A percentile compares a stretch with the other conserved stretches of the same genome.
Evolutionary conservation across 2,113 vertebrate species (phyloP).

Genomic region (Malurus alboscapulatus): DNA sequence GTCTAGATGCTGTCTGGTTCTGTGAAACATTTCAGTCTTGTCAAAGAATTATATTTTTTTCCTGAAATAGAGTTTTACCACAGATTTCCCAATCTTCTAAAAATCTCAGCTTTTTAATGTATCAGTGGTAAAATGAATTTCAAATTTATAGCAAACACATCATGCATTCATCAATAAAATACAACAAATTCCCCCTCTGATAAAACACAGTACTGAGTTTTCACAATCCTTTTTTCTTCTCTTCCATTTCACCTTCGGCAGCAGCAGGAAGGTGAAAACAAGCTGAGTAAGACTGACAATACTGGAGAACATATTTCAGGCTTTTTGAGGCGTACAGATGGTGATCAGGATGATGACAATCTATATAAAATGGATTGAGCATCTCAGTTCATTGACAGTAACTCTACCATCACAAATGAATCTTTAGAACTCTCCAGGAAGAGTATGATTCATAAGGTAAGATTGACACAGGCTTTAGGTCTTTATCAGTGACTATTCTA

Average conservation of each 20-base stretch:
- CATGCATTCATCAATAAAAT: background rate
- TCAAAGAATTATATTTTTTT: background rate
- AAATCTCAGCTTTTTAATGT: rapidly evolving
- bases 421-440: background rate
- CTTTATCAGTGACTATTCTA: background rate
- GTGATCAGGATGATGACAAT: background rate
- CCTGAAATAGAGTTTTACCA: background rate
- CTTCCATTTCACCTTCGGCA: background rate
- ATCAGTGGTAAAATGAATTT: background rate
- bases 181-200: background rate
- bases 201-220: background rate
- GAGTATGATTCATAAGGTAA: background rate
- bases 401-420: background rate
- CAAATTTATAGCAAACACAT: background rate
- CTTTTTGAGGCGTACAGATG: background rate
- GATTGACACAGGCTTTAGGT: background rate
- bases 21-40: background rate
- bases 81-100: background rate
- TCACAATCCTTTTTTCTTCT: background rate
- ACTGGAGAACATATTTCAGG: background rate
- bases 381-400: slow-evolving; percentile 1
- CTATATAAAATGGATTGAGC: background rate
- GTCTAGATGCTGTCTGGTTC: background rate
- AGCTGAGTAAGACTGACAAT: background rate
- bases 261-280: background rate